Evolutionary conservation across 2,113 vertebrate species (phyloP).

Genomic region (Noctilio leporinus): DNA sequence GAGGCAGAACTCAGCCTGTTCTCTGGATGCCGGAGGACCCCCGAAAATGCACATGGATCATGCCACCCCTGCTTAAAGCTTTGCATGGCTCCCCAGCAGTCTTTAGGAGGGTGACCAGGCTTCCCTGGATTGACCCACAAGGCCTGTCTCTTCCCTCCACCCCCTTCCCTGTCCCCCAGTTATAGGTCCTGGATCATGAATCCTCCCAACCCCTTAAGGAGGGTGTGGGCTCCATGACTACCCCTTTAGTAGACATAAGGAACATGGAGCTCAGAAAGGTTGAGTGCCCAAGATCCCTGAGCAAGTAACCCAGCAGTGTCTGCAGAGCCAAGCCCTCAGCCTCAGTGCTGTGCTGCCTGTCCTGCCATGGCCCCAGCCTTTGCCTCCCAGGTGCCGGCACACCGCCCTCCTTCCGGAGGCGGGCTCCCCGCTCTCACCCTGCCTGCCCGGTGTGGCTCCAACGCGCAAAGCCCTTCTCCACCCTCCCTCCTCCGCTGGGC

Average conservation of each 20-base stretch:
- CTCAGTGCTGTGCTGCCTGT: neutral
- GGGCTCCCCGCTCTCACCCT: neutral
- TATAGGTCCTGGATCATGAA: neutral
- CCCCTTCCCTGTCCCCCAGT: neutral
- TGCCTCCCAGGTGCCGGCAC: neutral
- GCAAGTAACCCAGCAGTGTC: neutral
- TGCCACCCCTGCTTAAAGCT: too few species aligned
- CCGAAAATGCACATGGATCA: neutral
- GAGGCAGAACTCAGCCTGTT: neutral
- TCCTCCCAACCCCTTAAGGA: neutral
- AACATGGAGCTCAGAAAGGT: neutral
- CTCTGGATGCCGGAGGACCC: neutral
- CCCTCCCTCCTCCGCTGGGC: neutral
- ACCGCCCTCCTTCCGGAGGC: neutral
- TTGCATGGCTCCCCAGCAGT: neutral
- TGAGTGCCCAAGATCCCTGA: neutral
- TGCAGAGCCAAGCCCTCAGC: neutral
- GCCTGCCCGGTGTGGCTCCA: neutral
- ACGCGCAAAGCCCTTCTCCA: neutral
- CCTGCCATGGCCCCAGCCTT: fast-evolving
- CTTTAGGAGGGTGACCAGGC: neutral
- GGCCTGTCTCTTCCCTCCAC: neutral
- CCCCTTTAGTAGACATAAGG: neutral
- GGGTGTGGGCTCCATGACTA: too few species aligned
- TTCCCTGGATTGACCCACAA: neutral